These are phyloP conservation scores for Triplophysa dalaica DNA, from an alignment of 2,113 vertebrate genomes.

Conservation along the genomic window DNA sequence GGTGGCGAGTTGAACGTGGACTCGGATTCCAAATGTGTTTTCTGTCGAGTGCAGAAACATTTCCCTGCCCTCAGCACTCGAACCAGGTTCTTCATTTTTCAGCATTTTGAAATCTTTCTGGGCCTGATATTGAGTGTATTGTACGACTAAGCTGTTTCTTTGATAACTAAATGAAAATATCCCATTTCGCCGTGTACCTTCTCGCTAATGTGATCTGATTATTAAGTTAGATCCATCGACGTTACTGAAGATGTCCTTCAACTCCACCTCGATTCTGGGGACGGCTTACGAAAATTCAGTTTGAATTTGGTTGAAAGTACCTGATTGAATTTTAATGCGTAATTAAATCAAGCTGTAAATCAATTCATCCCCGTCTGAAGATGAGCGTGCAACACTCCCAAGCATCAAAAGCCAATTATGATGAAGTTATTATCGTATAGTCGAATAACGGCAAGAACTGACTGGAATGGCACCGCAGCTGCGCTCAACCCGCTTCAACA, in stretches of 20 bases:
- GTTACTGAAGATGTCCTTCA: constrained; percentile 72
- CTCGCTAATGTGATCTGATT: constrained; percentile 54
- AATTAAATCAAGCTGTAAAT: constrained; percentile 83
- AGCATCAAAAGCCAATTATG: constrained; percentile 76
- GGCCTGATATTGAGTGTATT: too few species aligned
- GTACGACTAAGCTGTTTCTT: background rate
- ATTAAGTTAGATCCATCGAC: constrained; percentile 65
- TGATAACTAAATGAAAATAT: constrained; percentile 45
- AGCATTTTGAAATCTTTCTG: background rate
- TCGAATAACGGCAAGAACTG: constrained; percentile 68
- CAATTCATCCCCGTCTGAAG: constrained; percentile 76
- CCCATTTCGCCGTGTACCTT: constrained; percentile 33
- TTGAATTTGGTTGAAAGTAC: constrained; percentile 74
- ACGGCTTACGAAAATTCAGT: constrained; percentile 73
- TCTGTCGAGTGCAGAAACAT: background rate
- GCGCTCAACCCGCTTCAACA: background rate
- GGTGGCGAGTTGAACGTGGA: constrained; percentile 28
- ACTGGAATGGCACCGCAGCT: constrained; percentile 40
- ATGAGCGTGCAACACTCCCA: constrained; percentile 73
- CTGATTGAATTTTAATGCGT: constrained; percentile 83
- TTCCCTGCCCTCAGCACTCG: background rate
- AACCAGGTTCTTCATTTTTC: background rate
- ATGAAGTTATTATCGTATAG: constrained; percentile 78
- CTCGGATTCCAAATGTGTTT: constrained; percentile 18
- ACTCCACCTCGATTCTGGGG: constrained; percentile 66